phyloP scores from a whole-genome alignment of 1,140 invertebrate species.

The Drosophila sp. region DNA sequence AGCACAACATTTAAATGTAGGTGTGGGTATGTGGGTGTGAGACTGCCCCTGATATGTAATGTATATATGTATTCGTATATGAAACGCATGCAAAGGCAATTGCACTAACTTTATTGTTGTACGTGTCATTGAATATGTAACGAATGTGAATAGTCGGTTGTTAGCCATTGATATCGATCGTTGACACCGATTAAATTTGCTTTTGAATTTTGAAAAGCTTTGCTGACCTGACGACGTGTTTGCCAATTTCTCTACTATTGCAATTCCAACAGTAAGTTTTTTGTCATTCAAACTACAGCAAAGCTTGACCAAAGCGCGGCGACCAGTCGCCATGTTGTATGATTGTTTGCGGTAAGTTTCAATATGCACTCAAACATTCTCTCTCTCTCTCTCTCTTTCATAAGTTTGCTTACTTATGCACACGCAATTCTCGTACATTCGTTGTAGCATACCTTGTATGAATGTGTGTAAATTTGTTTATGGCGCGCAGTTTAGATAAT shows the following conservation, averaged over 20 bases:
- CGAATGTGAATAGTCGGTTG: slow-evolving; percentile 8
- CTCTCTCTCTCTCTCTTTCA: slow-evolving; percentile 2
- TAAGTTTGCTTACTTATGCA: slow-evolving; percentile 11
- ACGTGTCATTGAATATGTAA: slow-evolving; percentile 29
- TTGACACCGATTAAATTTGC: slow-evolving; percentile 23
- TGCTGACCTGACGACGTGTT: slow-evolving; percentile 17
- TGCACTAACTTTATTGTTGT: slow-evolving; percentile 43
- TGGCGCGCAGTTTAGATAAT: slow-evolving; percentile 65
- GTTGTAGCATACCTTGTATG: background rate
- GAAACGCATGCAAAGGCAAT: slow-evolving; percentile 36
- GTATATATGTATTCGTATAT: slow-evolving; percentile 7
- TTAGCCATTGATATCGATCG: slow-evolving; percentile 38
- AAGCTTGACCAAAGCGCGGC: slow-evolving; percentile 40
- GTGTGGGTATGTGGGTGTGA: slow-evolving; percentile 26
- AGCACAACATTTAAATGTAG: slow-evolving; percentile 19
- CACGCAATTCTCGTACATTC: slow-evolving; percentile 11
- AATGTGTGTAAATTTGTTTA: slow-evolving; percentile 64
- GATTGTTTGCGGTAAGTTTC: slow-evolving; percentile 47
- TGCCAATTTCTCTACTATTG: slow-evolving; percentile 7
- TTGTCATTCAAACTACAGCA: slow-evolving; percentile 26
- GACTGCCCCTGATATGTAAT: slow-evolving; percentile 26
- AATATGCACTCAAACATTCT: slow-evolving; percentile 60
- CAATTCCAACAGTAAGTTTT: slow-evolving; percentile 12
- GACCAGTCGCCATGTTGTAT: slow-evolving; percentile 33
- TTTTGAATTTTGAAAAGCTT: slow-evolving; percentile 24